Percentiles rank a stretch among this genome's conserved stretches.
Conservation (phyloP, 1,140 invertebrate species). For the Drosophila ambigua region DNA sequence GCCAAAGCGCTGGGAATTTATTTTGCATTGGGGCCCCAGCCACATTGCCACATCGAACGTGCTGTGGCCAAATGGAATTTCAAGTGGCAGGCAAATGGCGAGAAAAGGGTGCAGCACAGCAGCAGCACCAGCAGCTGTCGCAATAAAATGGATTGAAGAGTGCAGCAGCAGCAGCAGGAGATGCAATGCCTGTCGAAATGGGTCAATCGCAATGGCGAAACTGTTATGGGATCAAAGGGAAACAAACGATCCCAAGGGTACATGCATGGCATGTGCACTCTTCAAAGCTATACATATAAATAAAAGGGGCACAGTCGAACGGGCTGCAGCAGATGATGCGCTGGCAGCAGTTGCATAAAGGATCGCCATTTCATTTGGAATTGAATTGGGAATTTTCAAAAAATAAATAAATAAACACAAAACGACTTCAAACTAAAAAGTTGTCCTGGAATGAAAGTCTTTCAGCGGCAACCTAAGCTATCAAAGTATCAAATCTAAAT, state of each 20-base stretch:
- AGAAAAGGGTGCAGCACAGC: neutral
- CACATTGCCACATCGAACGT: slow-evolving; percentile 26
- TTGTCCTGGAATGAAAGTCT: too few species aligned
- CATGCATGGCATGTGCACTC: too few species aligned
- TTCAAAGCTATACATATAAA: too few species aligned
- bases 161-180: neutral
- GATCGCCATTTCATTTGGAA: too few species aligned
- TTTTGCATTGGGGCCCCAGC: slow-evolving; percentile 54
- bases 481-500: too few species aligned
- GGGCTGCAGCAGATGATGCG: too few species aligned
- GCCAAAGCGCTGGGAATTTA: slow-evolving; percentile 72
- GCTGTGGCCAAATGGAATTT: slow-evolving; percentile 33
- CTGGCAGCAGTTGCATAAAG: too few species aligned
- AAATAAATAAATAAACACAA: too few species aligned
- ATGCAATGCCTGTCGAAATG: slow-evolving; percentile 19
- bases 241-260: slow-evolving; percentile 13
- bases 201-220: slow-evolving; percentile 44
- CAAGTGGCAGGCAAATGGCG: slow-evolving; percentile 20
- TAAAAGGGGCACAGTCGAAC: too few species aligned
- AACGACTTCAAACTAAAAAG: too few species aligned
- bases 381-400: too few species aligned
- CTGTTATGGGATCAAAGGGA: slow-evolving; percentile 44
- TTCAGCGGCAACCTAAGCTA: too few species aligned
- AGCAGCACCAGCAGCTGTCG: slow-evolving; percentile 14
- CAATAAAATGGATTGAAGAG: slow-evolving; percentile 48